Evolutionary conservation across 2,797 vertebrate species (phyloP).

Genomic region (Urocyon cinereoargenteus): DNA sequence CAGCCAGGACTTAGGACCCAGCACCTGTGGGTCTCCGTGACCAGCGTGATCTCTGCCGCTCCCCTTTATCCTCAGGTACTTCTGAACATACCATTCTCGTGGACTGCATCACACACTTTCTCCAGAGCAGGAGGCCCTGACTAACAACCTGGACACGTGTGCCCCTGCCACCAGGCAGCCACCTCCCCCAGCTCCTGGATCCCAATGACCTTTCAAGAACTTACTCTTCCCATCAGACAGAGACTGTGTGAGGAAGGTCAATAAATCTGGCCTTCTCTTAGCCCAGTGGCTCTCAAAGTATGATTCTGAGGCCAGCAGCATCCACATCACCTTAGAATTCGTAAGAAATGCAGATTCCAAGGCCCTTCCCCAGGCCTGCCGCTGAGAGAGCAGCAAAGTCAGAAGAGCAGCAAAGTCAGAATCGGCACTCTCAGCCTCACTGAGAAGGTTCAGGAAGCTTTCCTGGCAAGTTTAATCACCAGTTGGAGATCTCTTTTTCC

Average conservation of each 20-base stretch:
- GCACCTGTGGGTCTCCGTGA: rapidly evolving
- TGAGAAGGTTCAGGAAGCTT: not conserved
- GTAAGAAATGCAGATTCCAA: not conserved
- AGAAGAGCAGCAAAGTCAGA: not conserved
- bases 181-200: not conserved
- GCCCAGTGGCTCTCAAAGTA: not conserved
- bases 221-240: rapidly evolving
- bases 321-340: not conserved
- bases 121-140: not conserved
- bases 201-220: not conserved
- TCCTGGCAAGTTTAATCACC: too few relatives aligned
- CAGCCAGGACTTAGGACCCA: not conserved
- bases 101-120: rapidly evolving
- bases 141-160: rapidly evolving
- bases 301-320: not conserved
- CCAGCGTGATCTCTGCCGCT: not conserved
- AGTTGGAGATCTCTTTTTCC: not conserved
- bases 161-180: not conserved
- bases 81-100: not conserved
- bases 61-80: not conserved
- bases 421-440: rapidly evolving
- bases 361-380: not conserved
- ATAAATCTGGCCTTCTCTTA: not conserved
- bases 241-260: not conserved
- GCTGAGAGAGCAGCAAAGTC: not conserved